phyloP scores from a whole-genome alignment of 2,888 invertebrate genomes.

The Mactromeris polynyma region DNA sequence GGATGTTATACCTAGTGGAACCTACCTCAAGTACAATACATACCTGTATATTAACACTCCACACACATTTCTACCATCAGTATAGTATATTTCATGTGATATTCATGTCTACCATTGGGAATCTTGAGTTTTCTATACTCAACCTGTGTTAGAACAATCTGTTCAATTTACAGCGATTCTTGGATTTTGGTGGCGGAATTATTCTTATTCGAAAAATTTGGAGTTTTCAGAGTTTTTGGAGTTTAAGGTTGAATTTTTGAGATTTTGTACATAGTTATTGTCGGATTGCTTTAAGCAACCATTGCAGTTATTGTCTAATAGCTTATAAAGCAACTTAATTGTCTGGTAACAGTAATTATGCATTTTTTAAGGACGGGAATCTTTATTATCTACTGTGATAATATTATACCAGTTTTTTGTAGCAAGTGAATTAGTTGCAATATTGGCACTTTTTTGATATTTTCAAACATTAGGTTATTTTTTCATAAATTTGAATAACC shows the following conservation, averaged over 20 bases:
- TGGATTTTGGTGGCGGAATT: not conserved
- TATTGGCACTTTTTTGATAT: not conserved
- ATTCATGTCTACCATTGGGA: not conserved
- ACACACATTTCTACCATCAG: not conserved
- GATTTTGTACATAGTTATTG: not conserved
- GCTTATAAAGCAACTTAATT: not conserved
- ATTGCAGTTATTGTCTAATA: not conserved
- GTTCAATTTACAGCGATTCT: not conserved
- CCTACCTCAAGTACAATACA: not conserved
- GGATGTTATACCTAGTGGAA: not conserved
- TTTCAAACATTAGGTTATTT: not conserved
- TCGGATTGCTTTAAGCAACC: not conserved
- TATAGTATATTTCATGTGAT: not conserved
- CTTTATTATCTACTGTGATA: not conserved
- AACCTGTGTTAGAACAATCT: not conserved
- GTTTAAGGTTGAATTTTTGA: not conserved
- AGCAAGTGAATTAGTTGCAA: not conserved
- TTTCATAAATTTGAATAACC: too few species aligned
- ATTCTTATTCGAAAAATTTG: not conserved
- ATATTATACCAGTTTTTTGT: not conserved
- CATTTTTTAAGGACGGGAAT: not conserved
- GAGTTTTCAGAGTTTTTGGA: not conserved
- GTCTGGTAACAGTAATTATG: not conserved
- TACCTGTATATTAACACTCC: not conserved
- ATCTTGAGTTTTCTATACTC: not conserved